Conservation (phyloP, 2,113 vertebrate genomes). For the Panurus biarmicus region DNA sequence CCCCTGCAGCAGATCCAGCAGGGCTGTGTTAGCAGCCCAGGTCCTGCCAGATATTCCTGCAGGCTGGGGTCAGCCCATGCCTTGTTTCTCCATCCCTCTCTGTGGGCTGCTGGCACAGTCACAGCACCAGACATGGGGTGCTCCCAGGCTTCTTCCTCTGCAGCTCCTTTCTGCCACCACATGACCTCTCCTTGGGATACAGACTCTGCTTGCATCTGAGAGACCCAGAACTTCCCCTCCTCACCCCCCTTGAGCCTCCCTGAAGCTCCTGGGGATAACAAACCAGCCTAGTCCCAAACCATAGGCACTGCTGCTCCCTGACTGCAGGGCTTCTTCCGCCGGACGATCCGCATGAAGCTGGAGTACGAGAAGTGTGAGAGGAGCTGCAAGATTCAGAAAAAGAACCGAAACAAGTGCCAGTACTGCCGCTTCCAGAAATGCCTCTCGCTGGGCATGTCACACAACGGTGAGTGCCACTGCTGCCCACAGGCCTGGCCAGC, state of each 20-base stretch:
- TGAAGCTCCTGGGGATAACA: neutral
- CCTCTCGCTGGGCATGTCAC: slow-evolving; percentile 94
- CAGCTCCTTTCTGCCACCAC: neutral
- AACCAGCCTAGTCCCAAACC: neutral
- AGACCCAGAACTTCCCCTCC: neutral
- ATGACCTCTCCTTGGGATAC: neutral
- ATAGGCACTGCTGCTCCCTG: neutral
- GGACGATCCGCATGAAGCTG: slow-evolving; percentile 95
- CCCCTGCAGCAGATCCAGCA: neutral
- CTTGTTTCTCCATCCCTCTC: neutral
- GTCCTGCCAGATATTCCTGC: neutral
- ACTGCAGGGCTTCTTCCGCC: slow-evolving; percentile 91
- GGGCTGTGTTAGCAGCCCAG: neutral
- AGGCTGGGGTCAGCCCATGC: neutral
- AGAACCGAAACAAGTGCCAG: slow-evolving; percentile 98
- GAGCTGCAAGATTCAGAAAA: slow-evolving; percentile 95
- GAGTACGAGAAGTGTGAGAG: slow-evolving; percentile 92
- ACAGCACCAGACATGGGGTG: neutral
- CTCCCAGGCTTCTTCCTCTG: neutral
- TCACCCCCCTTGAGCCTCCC: neutral
- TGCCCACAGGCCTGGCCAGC: neutral
- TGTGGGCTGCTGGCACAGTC: neutral
- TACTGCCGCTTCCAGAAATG: slow-evolving; percentile 99
- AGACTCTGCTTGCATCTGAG: neutral
- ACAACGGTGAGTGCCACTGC: slow-evolving; percentile 81